Evolutionary conservation across 2,888 invertebrate genomes (phyloP), one percentile per base, ranked within the genome.

Genomic region (Nephrotoma appendiculata): DNA sequence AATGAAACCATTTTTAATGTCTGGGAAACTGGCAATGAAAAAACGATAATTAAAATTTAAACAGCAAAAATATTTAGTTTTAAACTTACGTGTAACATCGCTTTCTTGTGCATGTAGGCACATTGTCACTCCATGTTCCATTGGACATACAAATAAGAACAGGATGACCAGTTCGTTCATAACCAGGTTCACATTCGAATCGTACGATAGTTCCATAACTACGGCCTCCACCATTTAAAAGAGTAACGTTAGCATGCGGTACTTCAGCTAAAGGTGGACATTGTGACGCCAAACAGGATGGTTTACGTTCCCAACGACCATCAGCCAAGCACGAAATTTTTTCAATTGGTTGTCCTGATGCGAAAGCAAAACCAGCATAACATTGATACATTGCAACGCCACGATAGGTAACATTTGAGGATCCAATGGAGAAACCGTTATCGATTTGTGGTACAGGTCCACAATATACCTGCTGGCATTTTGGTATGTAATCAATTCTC

Each of bases 371-470:
- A 83, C 98, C 98, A 86, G 98, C 98, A 91, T 99, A 98, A 90
- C 98, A 99, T 90, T 98, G 98, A 91, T 98, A 99, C 91, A 97
- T 98, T 87, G 98, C 98, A 88, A 97, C 94, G 48, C 98, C 98
- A 88, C 95, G 94, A 90, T 97, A 99, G 0, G 98, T 98, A 6
- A 99, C 98, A 91, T 98, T 98, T 4, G 98, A 96, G 0, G 98
- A 98, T 86, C 97, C 97, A 90, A 98, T 98, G 2, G 98, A 98
- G 92, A 98, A 98, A 86, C 98, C 98, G 91, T 98, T 99, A 90
- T 98, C 97, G 88, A 99, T 99, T 93, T 99, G 99, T 87, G 98
- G 98, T 86, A 99, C 98, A 41, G 98, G 98, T 87, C 98, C 98
- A 91, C 99, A 99, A 91, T 98, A 99, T 41, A 97, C 97, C 94